A percentile compares a stretch with the other conserved stretches of the same genome.
Conservation (phyloP, 2,888 invertebrate species). For the Scaptomyza reducta region DNA sequence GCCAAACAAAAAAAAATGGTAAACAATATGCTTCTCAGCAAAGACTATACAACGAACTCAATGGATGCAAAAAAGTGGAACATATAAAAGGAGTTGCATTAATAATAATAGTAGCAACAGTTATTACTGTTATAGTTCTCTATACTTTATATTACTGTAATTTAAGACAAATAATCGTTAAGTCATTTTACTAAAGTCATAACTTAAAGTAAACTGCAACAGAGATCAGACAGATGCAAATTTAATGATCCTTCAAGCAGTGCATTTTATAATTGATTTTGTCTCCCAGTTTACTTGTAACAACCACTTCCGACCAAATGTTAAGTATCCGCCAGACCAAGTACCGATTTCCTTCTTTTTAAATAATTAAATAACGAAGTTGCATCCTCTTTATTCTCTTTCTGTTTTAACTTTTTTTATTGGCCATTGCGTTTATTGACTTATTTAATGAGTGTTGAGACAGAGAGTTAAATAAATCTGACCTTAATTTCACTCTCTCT, state of each 20-base stretch:
- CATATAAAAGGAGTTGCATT: too few species aligned
- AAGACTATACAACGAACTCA: too few species aligned
- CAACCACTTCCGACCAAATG: background rate
- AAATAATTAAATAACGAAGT: slow-evolving; percentile 69
- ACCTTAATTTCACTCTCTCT: slow-evolving; percentile 62
- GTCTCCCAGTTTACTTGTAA: slow-evolving; percentile 8
- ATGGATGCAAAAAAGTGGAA: too few species aligned
- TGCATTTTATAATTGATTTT: slow-evolving; percentile 45
- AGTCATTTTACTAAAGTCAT: background rate
- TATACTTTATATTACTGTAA: too few species aligned
- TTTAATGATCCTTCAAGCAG: slow-evolving; percentile 34
- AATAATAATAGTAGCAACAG: background rate
- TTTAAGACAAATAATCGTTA: background rate
- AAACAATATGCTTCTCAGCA: too few species aligned
- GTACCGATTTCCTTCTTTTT: slow-evolving; percentile 43
- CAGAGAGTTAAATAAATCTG: slow-evolving; percentile 48
- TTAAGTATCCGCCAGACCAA: background rate
- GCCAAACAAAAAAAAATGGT: too few species aligned
- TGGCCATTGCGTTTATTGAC: slow-evolving; percentile 49
- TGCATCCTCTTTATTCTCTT: slow-evolving; percentile 11
- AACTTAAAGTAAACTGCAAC: slow-evolving; percentile 3
- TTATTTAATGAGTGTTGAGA: slow-evolving; percentile 47
- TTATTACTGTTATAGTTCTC: too few species aligned
- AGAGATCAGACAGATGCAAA: slow-evolving; percentile 23
- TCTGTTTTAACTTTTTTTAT: slow-evolving; percentile 24